Evolutionary conservation across 2,888 invertebrate species (phyloP).

Genomic region (Epirrhoe tristata): DNA sequence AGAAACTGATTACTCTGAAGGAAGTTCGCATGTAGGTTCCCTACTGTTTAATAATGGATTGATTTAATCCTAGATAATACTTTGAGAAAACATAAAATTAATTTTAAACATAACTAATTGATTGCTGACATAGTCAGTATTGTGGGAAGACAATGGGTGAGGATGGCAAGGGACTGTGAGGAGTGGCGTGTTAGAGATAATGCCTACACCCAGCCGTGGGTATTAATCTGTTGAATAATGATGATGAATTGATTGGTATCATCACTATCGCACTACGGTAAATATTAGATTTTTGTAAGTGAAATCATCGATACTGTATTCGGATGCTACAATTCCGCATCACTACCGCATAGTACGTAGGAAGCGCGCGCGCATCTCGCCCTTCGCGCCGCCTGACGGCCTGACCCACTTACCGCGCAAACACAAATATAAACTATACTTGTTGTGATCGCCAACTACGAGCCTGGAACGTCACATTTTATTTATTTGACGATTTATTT

Average conservation of each 20-base stretch:
- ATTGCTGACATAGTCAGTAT: too few relatives aligned
- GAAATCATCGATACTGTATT: conserved; percentile 37
- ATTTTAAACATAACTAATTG: too few relatives aligned
- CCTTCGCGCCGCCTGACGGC: conserved; percentile 66
- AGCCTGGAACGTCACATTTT: conserved; percentile 34
- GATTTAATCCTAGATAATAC: background rate
- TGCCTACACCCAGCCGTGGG: too few relatives aligned
- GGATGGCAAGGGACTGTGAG: too few relatives aligned
- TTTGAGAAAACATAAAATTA: background rate
- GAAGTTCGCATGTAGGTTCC: conserved; percentile 30
- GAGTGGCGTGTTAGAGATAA: too few relatives aligned
- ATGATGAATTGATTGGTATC: too few relatives aligned
- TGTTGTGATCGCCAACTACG: conserved; percentile 47
- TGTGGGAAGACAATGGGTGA: too few relatives aligned
- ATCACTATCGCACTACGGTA: background rate
- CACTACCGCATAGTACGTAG: conserved; percentile 56
- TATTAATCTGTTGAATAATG: too few relatives aligned
- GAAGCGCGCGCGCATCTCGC: conserved; percentile 70
- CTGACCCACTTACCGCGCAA: conserved; percentile 65
- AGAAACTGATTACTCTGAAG: conserved; percentile 28
- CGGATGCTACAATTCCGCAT: conserved; percentile 43
- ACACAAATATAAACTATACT: conserved; percentile 53
- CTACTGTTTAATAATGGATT: conserved; percentile 22
- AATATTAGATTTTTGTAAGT: background rate
- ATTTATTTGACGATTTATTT: conserved; percentile 22